Conservation (phyloP, 2,797 vertebrate genomes). For the Neosalanx taihuensis region DNA sequence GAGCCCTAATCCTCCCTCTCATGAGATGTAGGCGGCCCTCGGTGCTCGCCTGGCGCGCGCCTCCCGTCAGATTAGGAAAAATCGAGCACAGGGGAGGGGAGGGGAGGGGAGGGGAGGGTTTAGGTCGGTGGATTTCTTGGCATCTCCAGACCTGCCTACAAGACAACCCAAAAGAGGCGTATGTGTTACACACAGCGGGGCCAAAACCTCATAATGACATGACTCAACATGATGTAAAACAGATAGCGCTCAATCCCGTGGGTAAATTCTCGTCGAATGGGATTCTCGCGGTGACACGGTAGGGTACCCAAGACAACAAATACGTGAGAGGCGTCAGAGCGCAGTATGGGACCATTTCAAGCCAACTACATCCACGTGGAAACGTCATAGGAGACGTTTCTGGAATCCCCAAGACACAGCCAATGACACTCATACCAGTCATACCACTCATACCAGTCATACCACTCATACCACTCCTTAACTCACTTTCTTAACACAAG, state of each 20-base stretch:
- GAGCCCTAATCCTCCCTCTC: not conserved
- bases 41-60: not conserved
- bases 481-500: slow-evolving; percentile 14
- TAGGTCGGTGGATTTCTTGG: slow-evolving; percentile 42
- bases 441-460: slow-evolving; percentile 27
- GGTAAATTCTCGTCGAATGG: not conserved
- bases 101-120: no score
- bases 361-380: not conserved
- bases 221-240: slow-evolving; percentile 53
- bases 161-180: slow-evolving; percentile 5
- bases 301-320: slow-evolving; percentile 5
- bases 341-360: not conserved
- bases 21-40: slow-evolving; percentile 50
- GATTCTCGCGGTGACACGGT: not conserved
- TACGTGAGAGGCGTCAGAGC: not conserved
- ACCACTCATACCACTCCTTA: not conserved
- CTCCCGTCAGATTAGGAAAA: slow-evolving; percentile 32
- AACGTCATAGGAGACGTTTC: not conserved
- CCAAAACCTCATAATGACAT: slow-evolving; percentile 32
- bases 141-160: slow-evolving; percentile 17
- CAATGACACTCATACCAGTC: not conserved
- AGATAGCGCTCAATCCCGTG: slow-evolving; percentile 15
- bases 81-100: slow-evolving; percentile 63
- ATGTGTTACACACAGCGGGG: not conserved
- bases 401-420: not conserved